Evolutionary conservation across 2,797 vertebrate genomes (phyloP).

Genomic region (Etheostoma nigrum): DNA sequence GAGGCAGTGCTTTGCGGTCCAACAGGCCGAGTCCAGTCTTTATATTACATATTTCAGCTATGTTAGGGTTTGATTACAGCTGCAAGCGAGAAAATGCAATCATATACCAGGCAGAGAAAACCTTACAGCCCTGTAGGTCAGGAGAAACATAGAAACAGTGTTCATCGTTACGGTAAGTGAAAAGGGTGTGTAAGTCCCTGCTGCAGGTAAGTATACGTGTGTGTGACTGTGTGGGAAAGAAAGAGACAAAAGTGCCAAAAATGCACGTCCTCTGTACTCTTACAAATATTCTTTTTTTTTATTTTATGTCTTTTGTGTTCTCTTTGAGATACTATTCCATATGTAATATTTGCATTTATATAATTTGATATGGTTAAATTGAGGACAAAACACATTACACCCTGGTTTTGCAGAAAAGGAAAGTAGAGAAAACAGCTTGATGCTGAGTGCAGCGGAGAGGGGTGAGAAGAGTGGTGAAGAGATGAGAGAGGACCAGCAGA

Average conservation of each 20-base stretch:
- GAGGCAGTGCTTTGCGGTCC: too few species aligned
- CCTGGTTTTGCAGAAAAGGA: not conserved
- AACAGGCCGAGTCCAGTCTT: too few species aligned
- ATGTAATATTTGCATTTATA: not conserved
- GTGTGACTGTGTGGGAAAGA: not conserved
- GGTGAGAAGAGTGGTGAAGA: conserved; percentile 1
- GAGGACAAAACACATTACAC: not conserved
- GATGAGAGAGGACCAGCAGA: conserved; percentile 9
- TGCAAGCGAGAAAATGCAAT: not conserved
- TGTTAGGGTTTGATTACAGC: too few species aligned
- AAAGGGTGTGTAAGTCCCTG: not conserved
- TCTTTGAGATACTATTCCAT: not conserved
- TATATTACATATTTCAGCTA: too few species aligned
- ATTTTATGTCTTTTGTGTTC: too few species aligned
- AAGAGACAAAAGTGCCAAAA: not conserved
- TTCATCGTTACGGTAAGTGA: not conserved
- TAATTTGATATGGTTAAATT: not conserved
- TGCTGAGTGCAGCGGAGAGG: conserved; percentile 6
- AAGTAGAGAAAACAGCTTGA: not conserved
- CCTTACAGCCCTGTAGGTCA: not conserved
- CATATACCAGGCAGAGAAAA: not conserved
- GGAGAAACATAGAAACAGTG: too few species aligned
- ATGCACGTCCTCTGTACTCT: not conserved
- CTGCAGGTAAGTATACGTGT: not conserved
- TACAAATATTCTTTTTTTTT: not conserved